A percentile compares a stretch with the other conserved stretches of the same genome.
phyloP scores from a whole-genome alignment of 2,888 invertebrate genomes.

The Sinelater perroti region DNA sequence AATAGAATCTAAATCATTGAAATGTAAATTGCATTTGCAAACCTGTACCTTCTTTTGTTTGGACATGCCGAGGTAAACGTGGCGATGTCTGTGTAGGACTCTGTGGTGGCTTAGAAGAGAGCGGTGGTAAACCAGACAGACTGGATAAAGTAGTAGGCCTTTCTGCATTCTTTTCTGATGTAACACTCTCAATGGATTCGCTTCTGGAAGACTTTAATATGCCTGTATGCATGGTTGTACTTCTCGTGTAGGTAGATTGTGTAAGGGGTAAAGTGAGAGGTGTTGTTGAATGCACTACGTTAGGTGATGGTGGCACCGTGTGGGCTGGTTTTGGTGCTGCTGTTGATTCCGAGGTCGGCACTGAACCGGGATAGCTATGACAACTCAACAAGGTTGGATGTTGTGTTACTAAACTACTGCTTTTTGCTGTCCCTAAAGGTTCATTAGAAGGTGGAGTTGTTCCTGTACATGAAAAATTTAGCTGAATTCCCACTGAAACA shows the following conservation, averaged over 20 bases:
- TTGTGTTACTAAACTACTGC: constrained; percentile 49
- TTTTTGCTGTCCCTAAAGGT: constrained; percentile 21
- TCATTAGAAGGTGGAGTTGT: constrained; percentile 74
- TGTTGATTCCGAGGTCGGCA: constrained; percentile 53
- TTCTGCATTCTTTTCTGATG: constrained; percentile 42
- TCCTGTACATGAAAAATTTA: constrained; percentile 46
- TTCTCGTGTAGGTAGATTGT: constrained; percentile 18
- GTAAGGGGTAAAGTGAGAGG: constrained; percentile 28
- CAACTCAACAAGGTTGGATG: constrained; percentile 62
- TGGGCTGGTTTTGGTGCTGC: constrained; percentile 50
- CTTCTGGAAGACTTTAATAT: constrained; percentile 40
- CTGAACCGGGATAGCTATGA: constrained; percentile 63
- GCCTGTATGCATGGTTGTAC: constrained; percentile 18
- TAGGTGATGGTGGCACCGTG: constrained; percentile 64
- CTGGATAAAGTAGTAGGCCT: constrained; percentile 47
- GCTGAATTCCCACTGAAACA: too few species aligned
- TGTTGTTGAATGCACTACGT: constrained; percentile 24
- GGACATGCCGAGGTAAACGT: constrained; percentile 56
- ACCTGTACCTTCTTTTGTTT: constrained; percentile 43
- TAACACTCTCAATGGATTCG: constrained; percentile 43
- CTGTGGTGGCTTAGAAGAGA: constrained; percentile 69
- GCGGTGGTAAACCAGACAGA: constrained; percentile 49
- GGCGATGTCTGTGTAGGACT: constrained; percentile 71
- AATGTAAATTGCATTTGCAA: too few species aligned
- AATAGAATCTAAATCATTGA: too few species aligned